Base-by-base conservation (phyloP, 2,113 vertebrate species). In the Daboia siamensis region DNA sequence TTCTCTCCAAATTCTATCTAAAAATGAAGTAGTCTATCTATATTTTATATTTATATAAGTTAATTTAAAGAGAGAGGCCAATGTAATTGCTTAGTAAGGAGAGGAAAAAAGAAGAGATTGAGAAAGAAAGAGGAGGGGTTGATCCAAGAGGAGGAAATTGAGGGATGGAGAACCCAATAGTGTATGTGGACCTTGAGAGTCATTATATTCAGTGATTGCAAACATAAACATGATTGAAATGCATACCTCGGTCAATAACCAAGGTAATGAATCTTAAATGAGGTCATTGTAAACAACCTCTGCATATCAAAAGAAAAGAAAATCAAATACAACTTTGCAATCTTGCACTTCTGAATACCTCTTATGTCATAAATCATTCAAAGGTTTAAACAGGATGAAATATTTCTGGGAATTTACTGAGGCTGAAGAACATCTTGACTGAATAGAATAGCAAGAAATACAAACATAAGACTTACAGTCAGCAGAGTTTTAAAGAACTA, bases 321-420 rank as follows among this genome's bases (percentile, higher is more conserved):
- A 57, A 86, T 89, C 51, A 80, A 80, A 80, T 80, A 93, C 94
- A 95, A 95, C 91, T 93, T 94, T 95, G 90, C 89, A 94, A 89
- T 90, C 91, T 93, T 93, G 51, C 86, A 95, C 93, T 93, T 95
- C 90, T 93, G 74, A 90, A 96, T 94, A 86, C 20, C 90, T 87
- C 95, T 91, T 92, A 95, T 94, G 94, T 95, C 54, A 91, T 90
- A 93, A 94, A 89, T 93, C 95, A 91, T 94, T 90, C 87, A 94
- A 91, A 91, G 87, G 93, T 93, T 95, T 94, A 91, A 92, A 93
- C 94, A 95, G 90, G 86, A 94, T 94, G 92, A 2, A 90, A 89
- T n/a, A 92, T 86, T 44, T 92, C 52, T 61, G 61, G 52, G 39
- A 20, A 94, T 74, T 85, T 88, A 57, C 48, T 85, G 84, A 89